Evolutionary conservation across 2,113 vertebrate genomes (phyloP).

Genomic region (Phrynocephalus versicolor): DNA sequence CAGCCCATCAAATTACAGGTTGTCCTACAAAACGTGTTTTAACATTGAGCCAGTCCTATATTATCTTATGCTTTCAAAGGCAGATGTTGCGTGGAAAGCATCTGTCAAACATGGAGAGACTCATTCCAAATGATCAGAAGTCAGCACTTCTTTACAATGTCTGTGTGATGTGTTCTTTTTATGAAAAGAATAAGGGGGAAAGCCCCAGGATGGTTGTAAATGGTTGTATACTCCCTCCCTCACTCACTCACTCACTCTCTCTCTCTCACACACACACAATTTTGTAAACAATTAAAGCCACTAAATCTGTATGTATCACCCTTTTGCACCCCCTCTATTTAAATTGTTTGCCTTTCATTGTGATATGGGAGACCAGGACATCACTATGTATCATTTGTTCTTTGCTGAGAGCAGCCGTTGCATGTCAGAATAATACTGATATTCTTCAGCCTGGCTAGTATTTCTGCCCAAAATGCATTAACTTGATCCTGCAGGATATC

Average conservation of each 20-base stretch:
- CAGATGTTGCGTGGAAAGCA: constrained; percentile 26
- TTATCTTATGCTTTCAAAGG: constrained; percentile 48
- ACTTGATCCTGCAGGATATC: constrained; percentile 19
- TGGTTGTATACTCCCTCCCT: too few species aligned
- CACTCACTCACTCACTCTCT: too few species aligned
- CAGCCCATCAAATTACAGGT: constrained; percentile 62
- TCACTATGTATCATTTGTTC: constrained; percentile 30
- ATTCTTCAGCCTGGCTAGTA: constrained; percentile 40
- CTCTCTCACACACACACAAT: too few species aligned
- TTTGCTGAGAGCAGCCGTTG: constrained; percentile 27
- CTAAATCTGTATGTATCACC: not conserved
- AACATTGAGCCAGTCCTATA: not conserved
- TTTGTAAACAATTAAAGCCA: not conserved
- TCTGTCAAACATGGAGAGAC: constrained; percentile 44
- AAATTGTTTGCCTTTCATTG: constrained; percentile 57
- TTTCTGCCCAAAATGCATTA: not conserved
- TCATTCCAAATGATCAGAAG: constrained; percentile 27
- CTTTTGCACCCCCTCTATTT: constrained; percentile 34
- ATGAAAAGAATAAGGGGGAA: not conserved
- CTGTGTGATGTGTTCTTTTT: constrained; percentile 38
- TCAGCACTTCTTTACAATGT: constrained; percentile 48
- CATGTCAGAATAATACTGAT: constrained; percentile 24
- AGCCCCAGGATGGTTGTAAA: not conserved
- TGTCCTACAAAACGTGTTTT: constrained; percentile 56
- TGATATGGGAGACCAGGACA: not conserved